Evolutionary conservation across 2,888 invertebrate species (phyloP), one percentile per base, ranked within the genome.

Genomic region (Suillia variegata): DNA sequence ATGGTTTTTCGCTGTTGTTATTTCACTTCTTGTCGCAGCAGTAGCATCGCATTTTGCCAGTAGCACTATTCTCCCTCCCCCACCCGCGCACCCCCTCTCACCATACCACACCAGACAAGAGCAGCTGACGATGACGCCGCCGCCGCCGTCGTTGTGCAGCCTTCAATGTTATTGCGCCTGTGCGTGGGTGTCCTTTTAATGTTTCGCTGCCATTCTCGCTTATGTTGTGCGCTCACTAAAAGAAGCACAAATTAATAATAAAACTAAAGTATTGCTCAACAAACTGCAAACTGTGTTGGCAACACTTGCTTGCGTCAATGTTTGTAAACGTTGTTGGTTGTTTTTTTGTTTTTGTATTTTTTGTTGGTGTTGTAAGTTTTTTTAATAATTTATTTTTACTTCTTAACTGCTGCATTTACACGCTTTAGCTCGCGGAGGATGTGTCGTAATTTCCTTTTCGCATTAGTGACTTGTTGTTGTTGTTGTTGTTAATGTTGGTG

Each of bases 361-460:
- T 45, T 20, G 17, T 45, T 18, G 4, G 45, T 20, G 17, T 45
- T 38, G 38, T 38, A 13, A 3, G 38, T n/a, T 38, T 13, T 45
- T 20, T 45, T 20, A 13, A 38, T n/a, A n/a, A n/a, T n/a, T n/a
- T n/a, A n/a, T n/a, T n/a, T n/a, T n/a, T n/a, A n/a, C n/a, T n/a
- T n/a, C n/a, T n/a, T n/a, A n/a, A n/a, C n/a, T n/a, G n/a, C n/a
- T n/a, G n/a, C n/a, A n/a, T n/a, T n/a, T n/a, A n/a, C n/a, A n/a
- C n/a, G n/a, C n/a, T n/a, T n/a, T n/a, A n/a, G n/a, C n/a, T n/a
- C 38, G n/a, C 38, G 18, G 45, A 45, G 45, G 45, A 45, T 45
- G 45, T 45, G 17, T 45, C 13, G 45, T 45, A 45, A 45, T 45
- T 45, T 45, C 45, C 45, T 45, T 17, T 45, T 45, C 45, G 13